Percentiles rank a stretch among this genome's conserved stretches.
Conservation (phyloP, 2,888 invertebrate species). For the Metacarcinus magister region DNA sequence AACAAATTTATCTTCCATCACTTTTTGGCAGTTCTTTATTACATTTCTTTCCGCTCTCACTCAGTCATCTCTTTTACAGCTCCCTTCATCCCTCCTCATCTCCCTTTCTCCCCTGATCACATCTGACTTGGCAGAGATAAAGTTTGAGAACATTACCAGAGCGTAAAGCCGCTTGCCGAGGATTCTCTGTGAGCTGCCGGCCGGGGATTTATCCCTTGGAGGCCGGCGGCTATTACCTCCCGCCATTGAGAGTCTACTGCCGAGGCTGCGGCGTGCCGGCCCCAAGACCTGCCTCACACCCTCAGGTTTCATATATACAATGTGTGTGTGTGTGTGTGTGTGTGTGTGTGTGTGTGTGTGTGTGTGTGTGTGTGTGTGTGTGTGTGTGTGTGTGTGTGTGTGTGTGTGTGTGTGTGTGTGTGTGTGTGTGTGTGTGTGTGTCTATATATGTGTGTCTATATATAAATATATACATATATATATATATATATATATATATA, state of each 20-base stretch:
- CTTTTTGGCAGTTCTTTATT: background rate
- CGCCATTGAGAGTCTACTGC: slow-evolving; percentile 55
- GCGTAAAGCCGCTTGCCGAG: slow-evolving; percentile 67
- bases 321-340: too few relatives aligned
- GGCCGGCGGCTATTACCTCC: slow-evolving; percentile 46
- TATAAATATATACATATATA: too few relatives aligned
- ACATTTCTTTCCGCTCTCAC: background rate
- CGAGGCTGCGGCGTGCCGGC: slow-evolving; percentile 32
- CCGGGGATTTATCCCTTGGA: slow-evolving; percentile 42
- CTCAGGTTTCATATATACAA: too few relatives aligned
- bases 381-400: too few relatives aligned
- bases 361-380: too few relatives aligned
- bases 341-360: too few relatives aligned
- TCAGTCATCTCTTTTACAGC: slow-evolving; percentile 48
- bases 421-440: too few relatives aligned
- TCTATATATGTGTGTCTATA: too few relatives aligned
- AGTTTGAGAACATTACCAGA: slow-evolving; percentile 68
- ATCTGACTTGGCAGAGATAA: slow-evolving; percentile 54
- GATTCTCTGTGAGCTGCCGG: slow-evolving; percentile 66
- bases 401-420: too few relatives aligned
- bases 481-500: too few relatives aligned
- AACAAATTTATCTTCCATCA: background rate
- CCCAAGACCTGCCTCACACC: background rate
- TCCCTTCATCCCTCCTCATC: slow-evolving; percentile 52
- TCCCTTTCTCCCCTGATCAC: slow-evolving; percentile 46